Conservation (phyloP, 2,888 invertebrate species). For the Branchellion lobata region DNA sequence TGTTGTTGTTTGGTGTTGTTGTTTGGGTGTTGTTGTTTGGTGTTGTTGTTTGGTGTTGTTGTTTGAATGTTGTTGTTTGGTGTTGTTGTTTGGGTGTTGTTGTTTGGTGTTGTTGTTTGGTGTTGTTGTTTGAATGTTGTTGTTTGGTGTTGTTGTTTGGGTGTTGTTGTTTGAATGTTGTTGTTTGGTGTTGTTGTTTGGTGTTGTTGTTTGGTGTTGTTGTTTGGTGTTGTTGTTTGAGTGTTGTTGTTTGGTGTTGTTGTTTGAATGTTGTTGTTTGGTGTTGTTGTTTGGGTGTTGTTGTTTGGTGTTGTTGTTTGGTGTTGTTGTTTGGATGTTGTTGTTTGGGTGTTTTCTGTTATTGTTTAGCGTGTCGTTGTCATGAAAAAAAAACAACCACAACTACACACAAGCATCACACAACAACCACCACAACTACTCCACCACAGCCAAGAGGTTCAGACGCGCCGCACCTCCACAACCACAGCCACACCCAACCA, state of each 20-base stretch:
- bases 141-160: neutral
- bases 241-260: slow-evolving; percentile 64
- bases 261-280: neutral
- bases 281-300: neutral
- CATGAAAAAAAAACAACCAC: neutral
- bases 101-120: slow-evolving; percentile 42
- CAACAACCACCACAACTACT: neutral
- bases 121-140: slow-evolving; percentile 64
- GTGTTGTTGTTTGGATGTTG: too few species aligned
- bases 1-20: slow-evolving; percentile 64
- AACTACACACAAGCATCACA: neutral
- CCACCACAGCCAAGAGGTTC: slow-evolving; percentile 15
- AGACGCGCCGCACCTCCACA: neutral
- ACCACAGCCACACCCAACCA: neutral
- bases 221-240: neutral
- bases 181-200: neutral
- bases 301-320: neutral
- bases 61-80: slow-evolving; percentile 50
- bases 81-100: slow-evolving; percentile 50
- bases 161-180: neutral
- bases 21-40: neutral
- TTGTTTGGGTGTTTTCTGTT: neutral
- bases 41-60: slow-evolving; percentile 65
- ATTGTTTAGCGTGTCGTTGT: neutral
- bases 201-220: slow-evolving; percentile 64